Conservation (phyloP, 2,888 invertebrate genomes). For the Ditula angustiorana region DNA sequence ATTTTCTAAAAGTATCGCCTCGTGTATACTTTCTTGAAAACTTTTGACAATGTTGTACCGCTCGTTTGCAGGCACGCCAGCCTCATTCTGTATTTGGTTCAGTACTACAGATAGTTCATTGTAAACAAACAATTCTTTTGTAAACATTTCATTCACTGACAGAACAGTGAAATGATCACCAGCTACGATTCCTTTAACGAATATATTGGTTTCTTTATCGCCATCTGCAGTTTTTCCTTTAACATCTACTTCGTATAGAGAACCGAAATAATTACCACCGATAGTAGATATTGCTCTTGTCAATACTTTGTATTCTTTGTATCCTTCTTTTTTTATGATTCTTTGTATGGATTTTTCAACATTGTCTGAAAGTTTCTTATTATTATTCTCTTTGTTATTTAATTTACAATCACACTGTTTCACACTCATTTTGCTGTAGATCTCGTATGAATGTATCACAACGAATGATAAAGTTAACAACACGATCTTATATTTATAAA, state of each 20-base stretch:
- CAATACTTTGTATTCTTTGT: constrained; percentile 45
- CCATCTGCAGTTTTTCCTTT: constrained; percentile 56
- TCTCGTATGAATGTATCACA: background rate
- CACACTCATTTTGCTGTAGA: background rate
- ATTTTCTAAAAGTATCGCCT: constrained; percentile 52
- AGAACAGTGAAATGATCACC: constrained; percentile 45
- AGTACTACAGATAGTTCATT: constrained; percentile 50
- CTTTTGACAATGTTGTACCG: constrained; percentile 46
- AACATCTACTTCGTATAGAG: constrained; percentile 56
- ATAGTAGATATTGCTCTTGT: constrained; percentile 49
- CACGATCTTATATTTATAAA: background rate
- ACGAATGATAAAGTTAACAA: background rate
- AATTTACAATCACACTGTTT: background rate
- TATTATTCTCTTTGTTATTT: background rate
- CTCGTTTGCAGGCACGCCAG: constrained; percentile 42
- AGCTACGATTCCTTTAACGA: constrained; percentile 55
- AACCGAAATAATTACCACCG: constrained; percentile 61
- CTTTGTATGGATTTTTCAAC: constrained; percentile 50
- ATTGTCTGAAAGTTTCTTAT: constrained; percentile 30
- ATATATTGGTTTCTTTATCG: constrained; percentile 57
- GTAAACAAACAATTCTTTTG: constrained; percentile 54
- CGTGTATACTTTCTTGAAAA: constrained; percentile 44
- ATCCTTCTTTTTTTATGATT: constrained; percentile 51
- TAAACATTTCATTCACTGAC: constrained; percentile 49
- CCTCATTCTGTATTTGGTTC: constrained; percentile 48